Conservation (phyloP, 2,888 invertebrate genomes). For the Timandra comae region DNA sequence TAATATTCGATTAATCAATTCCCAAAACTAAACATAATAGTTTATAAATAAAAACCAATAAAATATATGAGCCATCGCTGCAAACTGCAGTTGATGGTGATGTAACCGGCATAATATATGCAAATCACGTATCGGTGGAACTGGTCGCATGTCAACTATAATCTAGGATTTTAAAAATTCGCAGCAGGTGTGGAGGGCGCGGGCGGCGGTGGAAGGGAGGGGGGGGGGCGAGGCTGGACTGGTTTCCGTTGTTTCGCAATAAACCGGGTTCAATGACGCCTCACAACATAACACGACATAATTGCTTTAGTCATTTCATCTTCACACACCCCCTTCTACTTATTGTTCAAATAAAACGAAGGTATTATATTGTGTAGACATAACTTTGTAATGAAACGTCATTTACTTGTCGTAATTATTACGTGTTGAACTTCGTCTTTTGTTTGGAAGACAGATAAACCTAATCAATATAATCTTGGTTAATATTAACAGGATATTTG, state of each 20-base stretch:
- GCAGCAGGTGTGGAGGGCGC: constrained; percentile 58
- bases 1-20: too few species aligned
- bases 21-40: too few species aligned
- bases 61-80: constrained; percentile 16
- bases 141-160: constrained; percentile 67
- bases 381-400: too few species aligned
- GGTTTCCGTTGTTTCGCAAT: constrained; percentile 77
- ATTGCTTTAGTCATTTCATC: constrained; percentile 64
- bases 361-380: too few species aligned
- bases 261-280: constrained; percentile 73
- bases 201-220: too few species aligned
- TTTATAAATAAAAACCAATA: constrained; percentile 2
- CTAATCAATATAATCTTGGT: too few species aligned
- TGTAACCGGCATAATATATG: constrained; percentile 51
- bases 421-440: too few species aligned
- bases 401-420: too few species aligned
- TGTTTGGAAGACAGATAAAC: too few species aligned
- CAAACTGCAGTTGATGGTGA: constrained; percentile 42
- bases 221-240: constrained; percentile 46
- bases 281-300: constrained; percentile 62
- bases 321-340: constrained; percentile 53
- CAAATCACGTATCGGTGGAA: constrained; percentile 51
- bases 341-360: too few species aligned
- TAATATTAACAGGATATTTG: too few species aligned
- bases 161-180: constrained; percentile 75